Conservation (phyloP, 2,888 invertebrate genomes). For the Argyra leucocephala region DNA sequence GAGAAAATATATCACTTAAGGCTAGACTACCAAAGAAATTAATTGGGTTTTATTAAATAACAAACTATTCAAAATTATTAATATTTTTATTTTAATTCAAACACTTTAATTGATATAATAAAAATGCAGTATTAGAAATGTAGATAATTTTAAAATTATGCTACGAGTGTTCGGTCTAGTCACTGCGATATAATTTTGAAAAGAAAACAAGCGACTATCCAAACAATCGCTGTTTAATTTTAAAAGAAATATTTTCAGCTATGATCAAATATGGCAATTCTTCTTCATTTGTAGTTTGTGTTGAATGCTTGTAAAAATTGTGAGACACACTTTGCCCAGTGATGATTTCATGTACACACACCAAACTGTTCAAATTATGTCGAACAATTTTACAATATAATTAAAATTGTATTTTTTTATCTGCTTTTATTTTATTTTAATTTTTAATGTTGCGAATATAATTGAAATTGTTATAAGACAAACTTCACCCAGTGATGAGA, state of each 20-base stretch:
- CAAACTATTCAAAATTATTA: too few relatives aligned
- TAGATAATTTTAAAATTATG: conserved; percentile 41
- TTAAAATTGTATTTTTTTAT: background rate
- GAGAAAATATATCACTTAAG: conserved; percentile 35
- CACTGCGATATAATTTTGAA: conserved; percentile 30
- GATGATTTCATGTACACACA: conserved; percentile 28
- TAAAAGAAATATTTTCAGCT: conserved; percentile 29
- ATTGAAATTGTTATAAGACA: conserved; percentile 33
- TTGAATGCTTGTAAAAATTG: conserved; percentile 22
- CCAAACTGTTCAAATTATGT: conserved; percentile 34
- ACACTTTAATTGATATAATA: too few relatives aligned
- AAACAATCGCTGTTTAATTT: conserved; percentile 44
- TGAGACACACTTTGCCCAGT: conserved; percentile 41
- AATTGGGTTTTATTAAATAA: conserved; percentile 36
- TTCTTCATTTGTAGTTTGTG: background rate
- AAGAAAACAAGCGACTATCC: conserved; percentile 37
- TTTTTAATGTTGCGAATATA: background rate
- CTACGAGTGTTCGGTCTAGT: conserved; percentile 45
- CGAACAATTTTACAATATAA: conserved; percentile 25
- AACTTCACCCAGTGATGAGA: conserved; percentile 42
- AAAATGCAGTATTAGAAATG: too few relatives aligned
- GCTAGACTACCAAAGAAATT: conserved; percentile 40
- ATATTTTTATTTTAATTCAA: too few relatives aligned
- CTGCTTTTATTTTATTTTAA: conserved; percentile 12
- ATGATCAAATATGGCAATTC: background rate